Conservation (phyloP, 2,113 vertebrate species). For the Motacilla tschutschensis region DNA sequence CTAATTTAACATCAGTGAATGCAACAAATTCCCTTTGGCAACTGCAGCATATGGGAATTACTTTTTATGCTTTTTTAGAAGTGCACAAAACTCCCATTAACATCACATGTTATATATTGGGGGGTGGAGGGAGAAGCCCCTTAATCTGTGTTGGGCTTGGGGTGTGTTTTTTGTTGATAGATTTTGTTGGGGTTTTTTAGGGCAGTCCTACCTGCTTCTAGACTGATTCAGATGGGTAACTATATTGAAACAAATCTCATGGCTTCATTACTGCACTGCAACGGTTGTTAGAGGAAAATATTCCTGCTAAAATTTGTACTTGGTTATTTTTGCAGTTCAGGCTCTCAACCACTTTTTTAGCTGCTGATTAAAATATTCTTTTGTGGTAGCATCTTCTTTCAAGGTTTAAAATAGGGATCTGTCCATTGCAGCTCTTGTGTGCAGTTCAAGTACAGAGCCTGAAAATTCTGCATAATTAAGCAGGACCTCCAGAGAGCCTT, state of each 20-base stretch:
- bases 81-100: conserved; percentile 32
- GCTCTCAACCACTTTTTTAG: not conserved
- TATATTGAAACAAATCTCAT: not conserved
- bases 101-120: not conserved
- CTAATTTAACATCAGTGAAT: conserved; percentile 55
- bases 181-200: not conserved
- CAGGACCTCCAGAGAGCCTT: conserved; percentile 3
- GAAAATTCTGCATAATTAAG: conserved; percentile 14
- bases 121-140: not conserved
- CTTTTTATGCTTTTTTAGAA: conserved; percentile 42
- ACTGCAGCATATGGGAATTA: conserved; percentile 56
- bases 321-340: not conserved
- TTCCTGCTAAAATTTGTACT: not conserved
- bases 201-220: not conserved
- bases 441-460: not conserved
- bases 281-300: not conserved
- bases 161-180: not conserved
- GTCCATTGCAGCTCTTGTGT: not conserved
- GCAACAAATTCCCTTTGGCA: conserved; percentile 56
- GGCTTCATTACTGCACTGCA: not conserved
- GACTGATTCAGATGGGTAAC: not conserved
- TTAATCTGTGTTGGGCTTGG: not conserved
- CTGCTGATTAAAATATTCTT: not conserved
- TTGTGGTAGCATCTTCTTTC: not conserved
- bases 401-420: not conserved